Base-by-base conservation (phyloP, 2,888 invertebrate genomes). In the Polietes domitor region DNA sequence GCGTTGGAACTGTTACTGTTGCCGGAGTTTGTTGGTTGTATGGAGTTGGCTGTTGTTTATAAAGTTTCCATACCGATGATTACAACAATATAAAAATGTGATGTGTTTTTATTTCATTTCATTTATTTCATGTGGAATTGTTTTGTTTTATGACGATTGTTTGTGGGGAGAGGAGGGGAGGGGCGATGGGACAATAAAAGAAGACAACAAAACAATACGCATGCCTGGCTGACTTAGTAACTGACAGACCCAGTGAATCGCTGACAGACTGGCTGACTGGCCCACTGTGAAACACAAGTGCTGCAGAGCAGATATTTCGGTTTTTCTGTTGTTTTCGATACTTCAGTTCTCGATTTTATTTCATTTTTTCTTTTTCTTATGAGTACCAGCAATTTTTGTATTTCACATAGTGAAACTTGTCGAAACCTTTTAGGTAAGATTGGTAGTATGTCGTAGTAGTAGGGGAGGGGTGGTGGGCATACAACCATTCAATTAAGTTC, bases 371-470 rank as follows among this genome's bases (percentile, higher is more conserved):
- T 24, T 68, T 77, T 84, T 84, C 81, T 41, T 81, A 76, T 84
- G 84, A 84, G 84, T 84, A 84, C 84, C 19, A 41, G 9, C 53
- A 41, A 53, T 21, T 84, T 84, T 76, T 24, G 50, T 68, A 73
- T 81, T 84, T 84, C 84, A 81, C 84, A 84, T 63, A 37, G 68
- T 79, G 61, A 80, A 83, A 68, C 76, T 61, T 82, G 61, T 58
- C 26, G 37, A 58, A 79, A 58, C 68, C 68, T 68, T 65, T 68
- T 24, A 15, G 68, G 21, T 41, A 24, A 9, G n/a, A n/a, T 55
- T 21, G 19, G 21, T 21, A 55, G 21, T 21, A 21, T 55, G 55
- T 55, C 21, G 55, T 17, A 12, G n/a, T n/a, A n/a, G n/a, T n/a
- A n/a, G n/a, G n/a, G n/a, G n/a, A n/a, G n/a, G n/a, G n/a, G n/a